Evolutionary conservation across 2,113 vertebrate species (phyloP).

Genomic region (Onychostruthus taczanowskii): DNA sequence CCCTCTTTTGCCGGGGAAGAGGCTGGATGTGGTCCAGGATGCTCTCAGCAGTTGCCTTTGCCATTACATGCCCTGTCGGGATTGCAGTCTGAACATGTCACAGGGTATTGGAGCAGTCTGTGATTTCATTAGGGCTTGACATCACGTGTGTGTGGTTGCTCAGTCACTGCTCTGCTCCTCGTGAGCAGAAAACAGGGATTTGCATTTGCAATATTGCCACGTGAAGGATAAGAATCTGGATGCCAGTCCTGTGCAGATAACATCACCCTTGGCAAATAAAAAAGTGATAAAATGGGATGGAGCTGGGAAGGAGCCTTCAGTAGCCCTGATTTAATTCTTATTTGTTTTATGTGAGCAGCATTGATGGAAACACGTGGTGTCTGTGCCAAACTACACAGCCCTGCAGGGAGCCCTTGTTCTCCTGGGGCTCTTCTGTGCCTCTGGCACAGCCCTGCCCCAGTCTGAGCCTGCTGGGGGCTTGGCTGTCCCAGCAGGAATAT

Average conservation of each 20-base stretch:
- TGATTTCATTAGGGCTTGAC: neutral
- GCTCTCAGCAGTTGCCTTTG: conserved; percentile 21
- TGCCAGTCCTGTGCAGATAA: neutral
- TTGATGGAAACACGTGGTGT: neutral
- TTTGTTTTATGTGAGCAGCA: neutral
- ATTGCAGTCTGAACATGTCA: conserved; percentile 7
- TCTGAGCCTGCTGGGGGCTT: neutral
- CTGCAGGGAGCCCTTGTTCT: neutral
- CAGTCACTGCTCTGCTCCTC: neutral
- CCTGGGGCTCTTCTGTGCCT: neutral
- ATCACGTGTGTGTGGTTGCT: neutral
- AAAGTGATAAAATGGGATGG: neutral
- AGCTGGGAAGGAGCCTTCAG: neutral
- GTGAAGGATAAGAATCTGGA: neutral
- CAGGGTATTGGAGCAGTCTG: neutral
- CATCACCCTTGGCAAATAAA: conserved; percentile 2
- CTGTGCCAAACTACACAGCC: neutral
- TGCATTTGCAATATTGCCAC: neutral
- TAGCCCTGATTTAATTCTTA: neutral
- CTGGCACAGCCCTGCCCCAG: neutral
- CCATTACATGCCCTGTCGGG: conserved; percentile 1
- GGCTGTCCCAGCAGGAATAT: neutral
- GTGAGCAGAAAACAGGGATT: neutral
- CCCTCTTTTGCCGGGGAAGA: neutral
- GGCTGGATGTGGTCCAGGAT: conserved; percentile 19